phyloP scores from a whole-genome alignment of 1,140 invertebrate species.

The Drosophila pectinifera region DNA sequence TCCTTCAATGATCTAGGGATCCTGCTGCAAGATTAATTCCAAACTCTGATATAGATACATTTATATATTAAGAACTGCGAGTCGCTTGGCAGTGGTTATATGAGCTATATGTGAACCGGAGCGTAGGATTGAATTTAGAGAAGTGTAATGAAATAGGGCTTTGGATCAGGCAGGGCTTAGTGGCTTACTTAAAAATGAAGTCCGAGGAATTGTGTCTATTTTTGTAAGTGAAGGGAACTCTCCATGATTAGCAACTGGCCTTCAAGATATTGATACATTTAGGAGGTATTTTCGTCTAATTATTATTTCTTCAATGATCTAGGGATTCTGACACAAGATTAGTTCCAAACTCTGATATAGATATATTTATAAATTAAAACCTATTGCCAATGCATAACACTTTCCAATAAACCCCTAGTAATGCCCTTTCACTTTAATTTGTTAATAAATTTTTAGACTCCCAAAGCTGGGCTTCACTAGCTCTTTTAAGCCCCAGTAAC shows the following conservation, averaged over 20 bases:
- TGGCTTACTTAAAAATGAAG: background rate
- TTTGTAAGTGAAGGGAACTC: too few species aligned
- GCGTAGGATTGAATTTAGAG: background rate
- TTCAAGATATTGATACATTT: background rate
- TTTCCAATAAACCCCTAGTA: slow-evolving; percentile 1
- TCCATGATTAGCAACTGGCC: background rate
- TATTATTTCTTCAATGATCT: background rate
- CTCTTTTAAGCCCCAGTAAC: slow-evolving; percentile 27
- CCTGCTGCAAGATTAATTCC: too few species aligned
- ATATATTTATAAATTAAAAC: too few species aligned
- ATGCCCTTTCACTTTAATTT: slow-evolving; percentile 28
- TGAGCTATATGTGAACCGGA: slow-evolving; percentile 15
- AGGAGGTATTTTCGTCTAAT: too few species aligned
- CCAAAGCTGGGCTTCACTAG: slow-evolving; percentile 25
- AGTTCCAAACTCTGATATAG: background rate
- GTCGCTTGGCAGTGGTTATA: slow-evolving; percentile 12
- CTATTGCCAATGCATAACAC: too few species aligned
- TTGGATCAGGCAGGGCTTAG: background rate
- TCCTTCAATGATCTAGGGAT: background rate
- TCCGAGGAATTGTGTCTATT: background rate
- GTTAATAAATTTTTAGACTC: slow-evolving; percentile 31
- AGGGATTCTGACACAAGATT: too few species aligned
- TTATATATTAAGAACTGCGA: too few species aligned
- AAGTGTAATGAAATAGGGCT: slow-evolving; percentile 24
- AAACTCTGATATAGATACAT: background rate